phyloP scores from a whole-genome alignment of 2,797 vertebrate genomes.

The Tadarida brasiliensis region DNA sequence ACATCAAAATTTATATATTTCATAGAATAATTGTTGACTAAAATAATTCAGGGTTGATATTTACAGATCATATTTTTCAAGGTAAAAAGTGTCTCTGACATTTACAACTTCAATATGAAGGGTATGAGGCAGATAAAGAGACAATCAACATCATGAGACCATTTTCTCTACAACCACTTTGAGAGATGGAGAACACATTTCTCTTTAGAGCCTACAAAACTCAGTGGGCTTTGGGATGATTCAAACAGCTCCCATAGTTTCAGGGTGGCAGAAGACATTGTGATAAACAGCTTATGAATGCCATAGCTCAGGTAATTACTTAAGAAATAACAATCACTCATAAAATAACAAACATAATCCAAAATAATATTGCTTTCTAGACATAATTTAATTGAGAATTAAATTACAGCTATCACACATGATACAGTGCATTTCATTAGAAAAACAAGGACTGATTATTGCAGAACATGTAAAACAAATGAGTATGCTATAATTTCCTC shows the following conservation, averaged over 20 bases:
- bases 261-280: neutral
- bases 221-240: neutral
- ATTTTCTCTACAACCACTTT: neutral
- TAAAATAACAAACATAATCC: neutral
- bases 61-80: neutral
- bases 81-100: neutral
- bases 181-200: neutral
- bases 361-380: neutral
- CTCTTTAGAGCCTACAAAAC: neutral
- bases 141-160: neutral
- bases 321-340: neutral
- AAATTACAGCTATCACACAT: neutral
- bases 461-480: neutral
- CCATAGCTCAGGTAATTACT: neutral
- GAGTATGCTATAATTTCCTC: neutral
- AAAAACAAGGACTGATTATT: neutral
- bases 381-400: slow-evolving; percentile 11
- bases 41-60: neutral
- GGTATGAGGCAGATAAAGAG: neutral
- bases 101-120: neutral
- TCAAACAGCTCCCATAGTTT: neutral
- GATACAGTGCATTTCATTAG: neutral
- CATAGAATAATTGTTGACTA: neutral
- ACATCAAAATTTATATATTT: slow-evolving; percentile 12
- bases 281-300: neutral